Evolutionary conservation across 2,888 invertebrate genomes (phyloP).

Genomic region (Aethes cnicana): DNA sequence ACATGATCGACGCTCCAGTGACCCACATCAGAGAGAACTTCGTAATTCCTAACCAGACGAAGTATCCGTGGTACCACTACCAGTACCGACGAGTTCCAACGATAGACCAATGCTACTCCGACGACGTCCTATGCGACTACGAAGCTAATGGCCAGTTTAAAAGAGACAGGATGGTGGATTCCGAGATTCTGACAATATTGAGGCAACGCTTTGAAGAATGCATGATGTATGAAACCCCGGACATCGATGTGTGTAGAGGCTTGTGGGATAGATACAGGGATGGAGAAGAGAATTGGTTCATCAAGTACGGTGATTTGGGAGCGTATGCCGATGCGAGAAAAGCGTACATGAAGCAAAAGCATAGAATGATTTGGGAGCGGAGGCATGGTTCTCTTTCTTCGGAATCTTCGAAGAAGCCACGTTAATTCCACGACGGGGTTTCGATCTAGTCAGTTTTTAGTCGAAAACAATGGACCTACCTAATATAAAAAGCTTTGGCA

Average conservation of each 20-base stretch:
- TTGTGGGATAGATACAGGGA: conserved; percentile 52
- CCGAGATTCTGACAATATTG: conserved; percentile 87
- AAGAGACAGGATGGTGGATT: conserved; percentile 85
- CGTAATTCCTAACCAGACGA: not conserved
- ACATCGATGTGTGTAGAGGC: not conserved
- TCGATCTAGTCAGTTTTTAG: too few relatives aligned
- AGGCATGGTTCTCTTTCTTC: not conserved
- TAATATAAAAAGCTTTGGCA: too few relatives aligned
- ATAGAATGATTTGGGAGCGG: not conserved
- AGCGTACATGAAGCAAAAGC: conserved; percentile 2
- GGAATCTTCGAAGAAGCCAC: too few relatives aligned
- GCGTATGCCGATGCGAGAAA: conserved; percentile 78
- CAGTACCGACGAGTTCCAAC: not conserved
- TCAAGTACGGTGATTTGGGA: conserved; percentile 94
- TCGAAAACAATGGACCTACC: too few relatives aligned
- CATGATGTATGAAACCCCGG: conserved; percentile 63
- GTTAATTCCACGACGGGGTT: too few relatives aligned
- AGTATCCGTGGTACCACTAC: not conserved
- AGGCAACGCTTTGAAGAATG: conserved; percentile 90
- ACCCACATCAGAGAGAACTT: not conserved
- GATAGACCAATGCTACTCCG: not conserved
- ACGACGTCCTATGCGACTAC: not conserved
- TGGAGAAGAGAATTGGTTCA: conserved; percentile 89
- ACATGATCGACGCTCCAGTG: not conserved
- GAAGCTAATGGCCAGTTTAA: conserved; percentile 2